Percentiles rank a stretch among this genome's conserved stretches.
Evolutionary conservation across 2,888 invertebrate genomes (phyloP).

Genomic region (Ophonus ardosiacus): DNA sequence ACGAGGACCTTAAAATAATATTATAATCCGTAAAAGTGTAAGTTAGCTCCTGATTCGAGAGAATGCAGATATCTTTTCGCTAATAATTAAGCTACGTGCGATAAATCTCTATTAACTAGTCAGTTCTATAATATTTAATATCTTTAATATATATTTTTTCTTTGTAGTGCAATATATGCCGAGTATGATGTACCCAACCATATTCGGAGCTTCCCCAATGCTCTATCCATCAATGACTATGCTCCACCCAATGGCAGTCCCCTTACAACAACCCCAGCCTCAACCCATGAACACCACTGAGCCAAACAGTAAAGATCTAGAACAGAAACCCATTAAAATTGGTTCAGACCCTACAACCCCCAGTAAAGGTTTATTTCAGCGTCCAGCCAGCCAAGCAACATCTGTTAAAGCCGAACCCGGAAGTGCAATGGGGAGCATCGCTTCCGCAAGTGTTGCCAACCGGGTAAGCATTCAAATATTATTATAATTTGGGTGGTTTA

Average conservation of each 20-base stretch:
- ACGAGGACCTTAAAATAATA: too few species aligned
- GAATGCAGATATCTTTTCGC: too few species aligned
- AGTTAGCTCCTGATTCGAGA: too few species aligned
- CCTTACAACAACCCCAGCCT: constrained; percentile 64
- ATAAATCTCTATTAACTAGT: too few species aligned
- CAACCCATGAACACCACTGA: constrained; percentile 63
- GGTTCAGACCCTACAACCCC: constrained; percentile 67
- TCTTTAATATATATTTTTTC: constrained; percentile 25
- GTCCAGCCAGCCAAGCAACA: constrained; percentile 78
- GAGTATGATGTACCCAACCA: constrained; percentile 80
- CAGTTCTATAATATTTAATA: too few species aligned
- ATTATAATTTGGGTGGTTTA: neutral
- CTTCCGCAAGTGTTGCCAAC: constrained; percentile 74
- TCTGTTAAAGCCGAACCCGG: constrained; percentile 79
- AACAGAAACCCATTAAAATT: constrained; percentile 68
- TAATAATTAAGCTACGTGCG: too few species aligned
- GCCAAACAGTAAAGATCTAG: constrained; percentile 60
- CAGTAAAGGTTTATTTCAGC: constrained; percentile 68
- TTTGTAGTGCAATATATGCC: constrained; percentile 82
- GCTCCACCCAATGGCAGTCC: constrained; percentile 68
- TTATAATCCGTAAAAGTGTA: too few species aligned
- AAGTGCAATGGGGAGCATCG: constrained; percentile 75
- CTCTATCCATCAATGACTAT: constrained; percentile 80
- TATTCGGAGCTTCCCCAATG: constrained; percentile 78
- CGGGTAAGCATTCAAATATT: constrained; percentile 70